phyloP scores from a whole-genome alignment of 2,797 vertebrate genomes.

The Anableps anableps region DNA sequence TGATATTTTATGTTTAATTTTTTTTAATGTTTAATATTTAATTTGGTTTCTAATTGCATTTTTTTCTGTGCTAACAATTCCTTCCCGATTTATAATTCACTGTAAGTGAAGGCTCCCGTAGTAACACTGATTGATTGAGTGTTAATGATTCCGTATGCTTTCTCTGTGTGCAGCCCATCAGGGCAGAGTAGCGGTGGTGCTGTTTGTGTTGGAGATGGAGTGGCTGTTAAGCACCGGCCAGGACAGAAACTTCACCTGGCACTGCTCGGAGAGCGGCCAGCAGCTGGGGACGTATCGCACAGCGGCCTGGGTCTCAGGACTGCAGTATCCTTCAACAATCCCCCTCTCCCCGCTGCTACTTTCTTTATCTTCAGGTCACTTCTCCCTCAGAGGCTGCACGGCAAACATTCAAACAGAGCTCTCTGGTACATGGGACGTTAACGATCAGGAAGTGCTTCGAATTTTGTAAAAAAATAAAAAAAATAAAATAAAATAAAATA shows the following conservation, averaged over 20 bases:
- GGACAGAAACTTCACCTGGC: conserved; percentile 95
- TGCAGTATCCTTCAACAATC: conserved; percentile 94
- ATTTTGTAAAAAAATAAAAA: not conserved
- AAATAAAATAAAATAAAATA: conserved; percentile 1
- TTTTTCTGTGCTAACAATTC: conserved; percentile 18
- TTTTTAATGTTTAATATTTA: not conserved
- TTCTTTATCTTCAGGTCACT: not conserved
- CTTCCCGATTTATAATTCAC: conserved; percentile 7
- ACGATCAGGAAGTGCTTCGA: not conserved
- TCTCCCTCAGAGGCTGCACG: not conserved
- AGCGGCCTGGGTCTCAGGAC: conserved; percentile 89
- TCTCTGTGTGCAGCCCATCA: conserved; percentile 88
- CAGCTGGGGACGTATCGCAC: conserved; percentile 91
- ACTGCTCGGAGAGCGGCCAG: conserved; percentile 95
- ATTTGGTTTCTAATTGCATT: conserved; percentile 17
- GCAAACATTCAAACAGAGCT: not conserved
- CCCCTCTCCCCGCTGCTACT: not conserved
- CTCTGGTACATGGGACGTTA: not conserved
- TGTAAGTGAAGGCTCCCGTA: not conserved
- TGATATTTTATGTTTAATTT: not conserved
- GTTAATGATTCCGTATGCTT: not conserved
- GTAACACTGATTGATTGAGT: conserved; percentile 14
- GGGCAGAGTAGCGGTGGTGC: conserved; percentile 90
- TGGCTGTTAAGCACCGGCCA: conserved; percentile 96
- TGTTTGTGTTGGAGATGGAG: conserved; percentile 98